Evolutionary conservation across 2,113 vertebrate species (phyloP), one percentile per base, ranked within the genome.

Genomic region (Grammomys dolichurus): DNA sequence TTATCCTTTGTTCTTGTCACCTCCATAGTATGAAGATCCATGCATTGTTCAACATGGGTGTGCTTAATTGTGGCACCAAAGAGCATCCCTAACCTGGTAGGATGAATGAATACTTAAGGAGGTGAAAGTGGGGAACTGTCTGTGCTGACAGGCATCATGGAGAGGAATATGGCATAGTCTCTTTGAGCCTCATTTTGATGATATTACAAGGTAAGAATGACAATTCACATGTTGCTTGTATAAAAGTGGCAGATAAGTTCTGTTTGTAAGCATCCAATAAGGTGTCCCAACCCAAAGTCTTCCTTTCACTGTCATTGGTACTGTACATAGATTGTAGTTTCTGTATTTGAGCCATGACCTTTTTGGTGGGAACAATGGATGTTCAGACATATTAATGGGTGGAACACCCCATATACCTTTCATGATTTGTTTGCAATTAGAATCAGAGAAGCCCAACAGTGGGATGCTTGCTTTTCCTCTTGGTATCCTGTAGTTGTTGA

Each of bases 191-290:
- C 24, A 51, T 28, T 58, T 48, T 69, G 40, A 78, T 78, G 36
- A 28, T 56, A 87, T 51, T 65, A 88, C 58, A 67, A 95, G 93
- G 12, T 16, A 90, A 5, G 9, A 60, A 43, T 56, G 75, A 40
- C 63, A 69, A 85, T 73, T 95, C 2, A 46, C 11, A 14, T 87
- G 19, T 36, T 75, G 51, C 28, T 24, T 82, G 22, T 48, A 2
- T 26, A 70, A 75, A 1, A 78, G 48, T 46, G 86, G 76, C 72
- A 60, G 33, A 31, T 48, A 46, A 40, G 67, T 69, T 77, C 33
- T 48, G 73, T 77, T 91, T 82, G 69, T 93, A 84, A 93, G 36
- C 60, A 67, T 89, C n/a, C 86, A 72, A 12, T 46, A 67, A 72
- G 72, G 85, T 56, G 33, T 46, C 48, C 12, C 31, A 26, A 16